Conservation (phyloP, 2,888 invertebrate genomes). For the Protodeltote pygarga region DNA sequence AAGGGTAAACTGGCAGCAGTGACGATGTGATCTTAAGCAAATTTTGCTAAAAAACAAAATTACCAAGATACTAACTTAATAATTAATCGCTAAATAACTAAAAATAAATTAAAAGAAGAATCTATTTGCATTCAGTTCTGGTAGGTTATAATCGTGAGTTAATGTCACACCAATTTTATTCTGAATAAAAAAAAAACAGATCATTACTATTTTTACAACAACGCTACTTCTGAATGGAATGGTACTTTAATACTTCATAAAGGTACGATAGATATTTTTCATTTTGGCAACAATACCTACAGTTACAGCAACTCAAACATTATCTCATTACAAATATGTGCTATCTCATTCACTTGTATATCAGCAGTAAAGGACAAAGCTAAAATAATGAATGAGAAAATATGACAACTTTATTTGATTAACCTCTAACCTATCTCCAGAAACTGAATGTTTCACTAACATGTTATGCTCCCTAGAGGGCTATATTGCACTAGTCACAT, state of each 20-base stretch:
- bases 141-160: conserved; percentile 14
- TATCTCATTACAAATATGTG: background rate
- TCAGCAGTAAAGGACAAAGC: too few species aligned
- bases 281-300: too few species aligned
- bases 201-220: too few species aligned
- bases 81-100: conserved; percentile 42
- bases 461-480: conserved; percentile 55
- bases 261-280: too few species aligned
- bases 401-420: too few species aligned
- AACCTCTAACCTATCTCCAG: conserved; percentile 19
- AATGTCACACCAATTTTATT: background rate
- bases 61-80: conserved; percentile 73
- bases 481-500: conserved; percentile 82
- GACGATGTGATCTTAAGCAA: conserved; percentile 77
- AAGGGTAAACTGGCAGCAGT: conserved; percentile 38
- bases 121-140: conserved; percentile 26
- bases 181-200: too few species aligned
- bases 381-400: too few species aligned
- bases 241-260: too few species aligned
- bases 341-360: too few species aligned
- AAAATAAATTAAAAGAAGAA: conserved; percentile 47
- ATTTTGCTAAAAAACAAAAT: conserved; percentile 84
- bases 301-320: too few species aligned
- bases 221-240: too few species aligned
- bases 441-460: conserved; percentile 36